Evolutionary conservation across 2,888 invertebrate genomes (phyloP).

Genomic region (Coleophora flavipennella): DNA sequence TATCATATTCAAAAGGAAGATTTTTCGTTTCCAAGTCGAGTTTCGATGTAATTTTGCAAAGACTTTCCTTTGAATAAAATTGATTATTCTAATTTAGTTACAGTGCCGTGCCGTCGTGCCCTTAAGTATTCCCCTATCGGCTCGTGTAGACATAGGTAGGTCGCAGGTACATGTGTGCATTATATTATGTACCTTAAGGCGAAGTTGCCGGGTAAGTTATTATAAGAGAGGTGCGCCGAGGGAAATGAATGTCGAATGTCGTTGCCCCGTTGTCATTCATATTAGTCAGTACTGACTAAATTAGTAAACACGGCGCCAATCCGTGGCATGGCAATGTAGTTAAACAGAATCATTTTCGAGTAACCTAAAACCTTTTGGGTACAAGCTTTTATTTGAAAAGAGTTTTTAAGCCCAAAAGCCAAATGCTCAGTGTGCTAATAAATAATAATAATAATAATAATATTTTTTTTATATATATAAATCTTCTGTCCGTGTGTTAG

Average conservation of each 20-base stretch:
- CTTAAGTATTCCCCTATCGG: constrained; percentile 26
- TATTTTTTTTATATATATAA: no score
- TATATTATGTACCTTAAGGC: constrained; percentile 48
- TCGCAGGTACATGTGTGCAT: constrained; percentile 26
- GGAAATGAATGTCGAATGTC: constrained; percentile 72
- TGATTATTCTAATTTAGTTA: neutral
- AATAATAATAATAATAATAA: no score
- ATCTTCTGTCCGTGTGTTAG: no score
- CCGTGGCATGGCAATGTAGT: constrained; percentile 40
- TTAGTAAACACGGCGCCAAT: constrained; percentile 66
- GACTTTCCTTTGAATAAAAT: neutral
- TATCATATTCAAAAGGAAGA: no score
- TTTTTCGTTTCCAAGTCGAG: no score
- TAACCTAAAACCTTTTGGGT: no score
- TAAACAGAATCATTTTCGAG: constrained; percentile 39
- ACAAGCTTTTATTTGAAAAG: no score
- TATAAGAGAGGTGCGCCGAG: constrained; percentile 69
- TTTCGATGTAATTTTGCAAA: constrained; percentile 4
- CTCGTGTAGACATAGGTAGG: constrained; percentile 15
- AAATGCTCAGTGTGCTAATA: no score
- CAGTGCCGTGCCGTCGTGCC: constrained; percentile 4
- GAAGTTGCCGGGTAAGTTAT: constrained; percentile 66
- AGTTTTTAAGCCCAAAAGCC: no score
- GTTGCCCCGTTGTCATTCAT: constrained; percentile 70
- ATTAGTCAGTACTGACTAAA: constrained; percentile 69